Evolutionary conservation across 2,113 vertebrate genomes (phyloP).

Genomic region (Planiliza haematocheilus): DNA sequence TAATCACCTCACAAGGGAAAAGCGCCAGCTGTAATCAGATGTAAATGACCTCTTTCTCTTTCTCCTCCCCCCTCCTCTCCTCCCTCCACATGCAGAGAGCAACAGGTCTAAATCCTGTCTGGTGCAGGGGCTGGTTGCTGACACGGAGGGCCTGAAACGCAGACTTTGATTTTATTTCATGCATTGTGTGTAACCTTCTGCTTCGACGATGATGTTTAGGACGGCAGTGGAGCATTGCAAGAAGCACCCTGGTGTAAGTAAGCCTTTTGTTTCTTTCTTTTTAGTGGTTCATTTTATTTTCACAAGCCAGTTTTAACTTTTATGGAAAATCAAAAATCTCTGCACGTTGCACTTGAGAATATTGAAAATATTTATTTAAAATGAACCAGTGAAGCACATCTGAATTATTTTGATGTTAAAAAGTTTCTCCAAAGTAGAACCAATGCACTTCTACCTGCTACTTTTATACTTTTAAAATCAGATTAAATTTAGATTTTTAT

Average conservation of each 20-base stretch:
- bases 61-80: slow-evolving; percentile 35
- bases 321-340: too few relatives aligned
- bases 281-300: not conserved
- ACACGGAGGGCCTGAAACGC: slow-evolving; percentile 25
- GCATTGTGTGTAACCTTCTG: not conserved
- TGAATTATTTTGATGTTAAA: not conserved
- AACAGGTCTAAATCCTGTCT: slow-evolving; percentile 67
- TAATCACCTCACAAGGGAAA: slow-evolving; percentile 37
- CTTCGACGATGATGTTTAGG: slow-evolving; percentile 64
- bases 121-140: slow-evolving; percentile 10
- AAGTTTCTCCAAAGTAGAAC: not conserved
- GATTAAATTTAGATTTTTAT: not conserved
- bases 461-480: not conserved
- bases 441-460: not conserved
- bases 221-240: slow-evolving; percentile 63
- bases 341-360: too few relatives aligned
- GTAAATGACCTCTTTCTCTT: slow-evolving; percentile 59
- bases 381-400: too few relatives aligned
- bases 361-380: not conserved
- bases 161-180: slow-evolving; percentile 17
- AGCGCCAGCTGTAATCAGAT: slow-evolving; percentile 59
- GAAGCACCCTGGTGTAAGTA: slow-evolving; percentile 77
- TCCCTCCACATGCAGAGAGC: slow-evolving; percentile 46
- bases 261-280: not conserved
- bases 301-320: not conserved